phyloP scores from a whole-genome alignment of 2,888 invertebrate species.

The Sussaba pulchella region DNA sequence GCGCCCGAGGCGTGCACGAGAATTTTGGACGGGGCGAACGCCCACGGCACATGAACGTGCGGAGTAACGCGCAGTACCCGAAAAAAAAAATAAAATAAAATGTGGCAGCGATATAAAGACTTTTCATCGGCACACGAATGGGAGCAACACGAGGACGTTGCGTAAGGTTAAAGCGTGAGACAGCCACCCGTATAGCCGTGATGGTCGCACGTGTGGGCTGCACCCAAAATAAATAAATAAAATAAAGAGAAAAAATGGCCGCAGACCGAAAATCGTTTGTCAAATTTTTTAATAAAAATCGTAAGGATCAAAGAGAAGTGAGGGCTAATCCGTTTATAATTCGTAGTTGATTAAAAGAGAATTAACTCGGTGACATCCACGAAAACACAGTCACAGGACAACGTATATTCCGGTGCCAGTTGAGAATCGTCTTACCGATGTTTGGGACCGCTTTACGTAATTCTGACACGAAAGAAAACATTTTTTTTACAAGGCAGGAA shows the following conservation, averaged over 20 bases:
- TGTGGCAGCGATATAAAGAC: slow-evolving; percentile 25
- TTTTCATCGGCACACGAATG: slow-evolving; percentile 51
- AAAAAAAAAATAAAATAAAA: slow-evolving; percentile 26
- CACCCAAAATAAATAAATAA: slow-evolving; percentile 16
- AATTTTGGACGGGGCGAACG: slow-evolving; percentile 48
- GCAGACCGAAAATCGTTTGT: too few species aligned
- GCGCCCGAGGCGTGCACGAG: slow-evolving; percentile 20
- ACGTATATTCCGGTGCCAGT: too few species aligned
- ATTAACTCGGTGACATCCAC: too few species aligned
- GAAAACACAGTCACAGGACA: too few species aligned
- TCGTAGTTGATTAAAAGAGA: too few species aligned
- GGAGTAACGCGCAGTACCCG: slow-evolving; percentile 14
- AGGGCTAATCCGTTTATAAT: too few species aligned
- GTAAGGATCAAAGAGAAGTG: too few species aligned
- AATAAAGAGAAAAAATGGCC: slow-evolving; percentile 26
- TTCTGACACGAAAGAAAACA: too few species aligned
- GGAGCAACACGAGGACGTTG: slow-evolving; percentile 31
- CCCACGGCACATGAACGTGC: slow-evolving; percentile 46
- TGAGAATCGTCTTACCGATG: too few species aligned
- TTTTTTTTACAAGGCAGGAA: too few species aligned
- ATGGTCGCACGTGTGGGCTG: slow-evolving; percentile 39
- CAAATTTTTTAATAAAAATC: too few species aligned
- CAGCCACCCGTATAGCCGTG: slow-evolving; percentile 1
- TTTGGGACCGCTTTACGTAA: too few species aligned
- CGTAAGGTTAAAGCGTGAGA: slow-evolving; percentile 56